A percentile compares a stretch with the other conserved stretches of the same genome.
phyloP scores from a whole-genome alignment of 2,797 vertebrate species.

The Muscicapa comitata region DNA sequence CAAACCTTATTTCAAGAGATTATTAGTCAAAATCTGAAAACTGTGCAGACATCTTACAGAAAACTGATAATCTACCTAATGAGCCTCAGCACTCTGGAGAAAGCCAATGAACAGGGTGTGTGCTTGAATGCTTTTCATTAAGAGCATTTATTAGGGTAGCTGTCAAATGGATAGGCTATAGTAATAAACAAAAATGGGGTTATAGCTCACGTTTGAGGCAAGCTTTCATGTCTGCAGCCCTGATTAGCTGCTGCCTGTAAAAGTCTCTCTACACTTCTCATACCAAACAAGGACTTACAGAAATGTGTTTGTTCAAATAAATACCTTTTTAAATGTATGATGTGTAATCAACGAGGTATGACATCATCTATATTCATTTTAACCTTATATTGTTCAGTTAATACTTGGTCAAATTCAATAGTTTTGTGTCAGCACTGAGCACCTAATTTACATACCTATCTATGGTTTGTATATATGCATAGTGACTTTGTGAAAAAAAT shows the following conservation, averaged over 20 bases:
- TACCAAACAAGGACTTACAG: background rate
- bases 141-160: background rate
- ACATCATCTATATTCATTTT: background rate
- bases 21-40: slow-evolving; percentile 7
- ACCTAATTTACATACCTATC: background rate
- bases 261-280: background rate
- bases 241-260: background rate
- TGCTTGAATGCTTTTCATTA: background rate
- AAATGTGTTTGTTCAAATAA: background rate
- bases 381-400: background rate
- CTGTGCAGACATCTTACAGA: background rate
- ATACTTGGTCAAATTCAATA: background rate
- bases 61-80: background rate
- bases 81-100: background rate
- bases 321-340: background rate
- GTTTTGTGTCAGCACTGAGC: background rate
- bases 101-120: background rate
- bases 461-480: background rate
- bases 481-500: background rate
- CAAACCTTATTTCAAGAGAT: background rate
- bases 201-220: background rate
- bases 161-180: background rate
- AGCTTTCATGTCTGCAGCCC: background rate
- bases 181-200: slow-evolving; percentile 10
- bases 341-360: background rate